These are phyloP conservation scores for Platichthys stellatus DNA, from an alignment of 2,113 vertebrate species.

Conservation along the genomic window DNA sequence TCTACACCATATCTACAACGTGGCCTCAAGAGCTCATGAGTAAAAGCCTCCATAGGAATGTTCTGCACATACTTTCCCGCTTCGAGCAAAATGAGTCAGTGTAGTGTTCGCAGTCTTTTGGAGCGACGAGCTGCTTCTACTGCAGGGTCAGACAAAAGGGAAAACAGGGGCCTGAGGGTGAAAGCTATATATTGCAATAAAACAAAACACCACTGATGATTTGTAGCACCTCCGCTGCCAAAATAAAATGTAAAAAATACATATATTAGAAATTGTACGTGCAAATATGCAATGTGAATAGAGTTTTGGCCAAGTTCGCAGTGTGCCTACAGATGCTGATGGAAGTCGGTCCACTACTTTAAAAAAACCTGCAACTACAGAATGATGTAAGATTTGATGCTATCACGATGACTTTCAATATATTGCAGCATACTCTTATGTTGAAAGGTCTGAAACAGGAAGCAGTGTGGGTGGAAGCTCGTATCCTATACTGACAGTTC, in stretches of 20 bases:
- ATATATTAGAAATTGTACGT: neutral
- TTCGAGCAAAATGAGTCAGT: conserved; percentile 67
- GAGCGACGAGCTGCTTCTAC: conserved; percentile 41
- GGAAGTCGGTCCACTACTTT: neutral
- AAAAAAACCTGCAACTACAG: neutral
- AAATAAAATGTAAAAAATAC: neutral
- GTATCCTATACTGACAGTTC: no score
- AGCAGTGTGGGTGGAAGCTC: no score
- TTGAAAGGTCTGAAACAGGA: no score
- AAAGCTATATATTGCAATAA: neutral
- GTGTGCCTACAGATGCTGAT: no score
- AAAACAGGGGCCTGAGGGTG: conserved; percentile 23
- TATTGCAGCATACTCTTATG: no score
- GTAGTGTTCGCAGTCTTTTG: conserved; percentile 34
- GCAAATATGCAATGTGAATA: neutral
- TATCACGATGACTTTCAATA: no score
- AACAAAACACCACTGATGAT: conserved; percentile 12
- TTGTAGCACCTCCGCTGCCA: neutral
- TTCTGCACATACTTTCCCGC: conserved; percentile 46
- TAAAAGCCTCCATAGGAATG: conserved; percentile 43
- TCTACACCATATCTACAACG: conserved; percentile 35
- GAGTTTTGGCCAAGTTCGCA: neutral
- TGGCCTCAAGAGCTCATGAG: conserved; percentile 39
- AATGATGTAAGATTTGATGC: neutral
- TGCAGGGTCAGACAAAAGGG: conserved; percentile 53